Percentiles rank a stretch among this genome's conserved stretches.
These are phyloP conservation scores for Crotophaga sulcirostris DNA, from an alignment of 2,113 vertebrate species.

Conservation along the genomic window DNA sequence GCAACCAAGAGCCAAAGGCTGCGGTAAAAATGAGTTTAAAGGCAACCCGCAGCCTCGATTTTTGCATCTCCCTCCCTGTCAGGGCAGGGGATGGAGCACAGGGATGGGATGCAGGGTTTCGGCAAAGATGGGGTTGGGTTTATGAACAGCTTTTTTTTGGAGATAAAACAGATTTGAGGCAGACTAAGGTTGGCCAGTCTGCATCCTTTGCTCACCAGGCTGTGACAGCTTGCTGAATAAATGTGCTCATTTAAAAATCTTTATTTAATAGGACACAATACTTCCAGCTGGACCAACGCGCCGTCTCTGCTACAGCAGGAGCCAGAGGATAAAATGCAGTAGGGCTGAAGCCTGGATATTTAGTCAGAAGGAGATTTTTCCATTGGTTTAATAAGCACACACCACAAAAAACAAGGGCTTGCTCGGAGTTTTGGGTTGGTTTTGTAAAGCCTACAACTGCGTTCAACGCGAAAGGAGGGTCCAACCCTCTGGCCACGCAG, in stretches of 20 bases:
- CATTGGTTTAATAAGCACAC: neutral
- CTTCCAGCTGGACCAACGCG: neutral
- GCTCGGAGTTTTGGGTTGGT: rapidly evolving
- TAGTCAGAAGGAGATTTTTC: neutral
- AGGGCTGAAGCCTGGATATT: neutral
- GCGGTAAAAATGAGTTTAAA: neutral
- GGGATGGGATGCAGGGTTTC: neutral
- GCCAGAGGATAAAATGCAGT: neutral
- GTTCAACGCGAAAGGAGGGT: neutral
- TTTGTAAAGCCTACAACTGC: too few relatives aligned
- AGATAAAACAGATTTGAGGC: neutral
- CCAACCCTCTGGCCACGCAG: neutral
- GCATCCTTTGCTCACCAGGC: neutral
- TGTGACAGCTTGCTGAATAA: neutral
- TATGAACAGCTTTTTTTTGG: neutral
- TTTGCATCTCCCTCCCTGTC: neutral
- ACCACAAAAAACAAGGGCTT: rapidly evolving
- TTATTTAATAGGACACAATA: neutral
- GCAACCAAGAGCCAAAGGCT: neutral
- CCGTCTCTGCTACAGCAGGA: neutral
- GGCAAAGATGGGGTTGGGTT: neutral
- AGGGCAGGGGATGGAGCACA: neutral
- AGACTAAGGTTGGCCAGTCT: neutral
- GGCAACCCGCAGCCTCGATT: rapidly evolving
- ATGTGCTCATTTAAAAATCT: neutral